Evolutionary conservation across 2,797 vertebrate genomes (phyloP).

Genomic region (Sciaenops ocellatus): DNA sequence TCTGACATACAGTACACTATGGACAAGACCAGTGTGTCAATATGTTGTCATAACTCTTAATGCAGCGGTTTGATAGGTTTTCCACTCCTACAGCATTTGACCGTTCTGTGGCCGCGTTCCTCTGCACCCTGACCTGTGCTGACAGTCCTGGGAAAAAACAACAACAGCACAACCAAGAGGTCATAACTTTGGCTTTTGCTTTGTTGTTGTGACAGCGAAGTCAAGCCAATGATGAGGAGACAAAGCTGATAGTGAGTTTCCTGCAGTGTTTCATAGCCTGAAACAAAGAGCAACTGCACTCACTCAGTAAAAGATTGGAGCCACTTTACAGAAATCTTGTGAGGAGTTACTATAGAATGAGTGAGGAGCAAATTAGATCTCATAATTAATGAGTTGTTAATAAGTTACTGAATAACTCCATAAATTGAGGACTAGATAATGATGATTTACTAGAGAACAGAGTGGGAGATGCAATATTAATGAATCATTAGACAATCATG

Average conservation of each 20-base stretch:
- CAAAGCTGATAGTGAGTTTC: constrained; percentile 22
- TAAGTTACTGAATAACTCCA: too few species aligned
- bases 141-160: constrained; percentile 40
- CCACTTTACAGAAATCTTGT: background rate
- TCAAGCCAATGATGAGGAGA: constrained; percentile 20
- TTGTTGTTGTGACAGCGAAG: constrained; percentile 49
- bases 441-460: background rate
- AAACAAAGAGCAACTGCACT: constrained; percentile 6
- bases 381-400: background rate
- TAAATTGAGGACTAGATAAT: background rate
- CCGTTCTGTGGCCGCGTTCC: constrained; percentile 22
- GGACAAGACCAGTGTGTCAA: constrained; percentile 16
- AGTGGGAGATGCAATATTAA: too few species aligned
- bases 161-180: constrained; percentile 36
- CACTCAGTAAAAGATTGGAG: background rate
- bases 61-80: constrained; percentile 49
- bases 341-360: background rate
- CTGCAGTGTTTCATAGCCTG: constrained; percentile 5
- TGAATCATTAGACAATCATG: too few species aligned
- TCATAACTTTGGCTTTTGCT: constrained; percentile 48
- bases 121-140: constrained; percentile 40
- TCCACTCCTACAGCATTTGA: constrained; percentile 40
- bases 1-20: constrained; percentile 24
- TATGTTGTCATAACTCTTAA: constrained; percentile 32
- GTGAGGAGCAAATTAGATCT: background rate